Base-by-base conservation (phyloP, 2,113 vertebrate genomes). In the Barbus barbus region DNA sequence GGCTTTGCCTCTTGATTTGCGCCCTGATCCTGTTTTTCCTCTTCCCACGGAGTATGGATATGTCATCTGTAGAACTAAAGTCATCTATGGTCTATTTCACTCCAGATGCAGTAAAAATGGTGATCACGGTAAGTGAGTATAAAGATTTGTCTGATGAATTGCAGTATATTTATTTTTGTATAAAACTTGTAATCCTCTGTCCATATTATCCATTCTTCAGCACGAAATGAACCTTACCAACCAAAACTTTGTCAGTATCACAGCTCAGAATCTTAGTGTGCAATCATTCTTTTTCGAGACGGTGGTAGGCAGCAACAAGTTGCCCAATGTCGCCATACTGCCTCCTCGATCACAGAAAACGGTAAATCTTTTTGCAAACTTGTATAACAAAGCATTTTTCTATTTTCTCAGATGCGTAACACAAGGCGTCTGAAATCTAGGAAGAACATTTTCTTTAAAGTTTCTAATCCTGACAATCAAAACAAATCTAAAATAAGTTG, bases 21-120 rank as follows among this genome's bases (percentile, higher is more conserved):
- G 94, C 94, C 8, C 90, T 98, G 87, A 95, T 96, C 86, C 96
- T 99, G 16, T 99, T 97, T 91, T 99, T 99, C 93, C 91, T 99
- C 84, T 99, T 99, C 89, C 98, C 98, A 22, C 98, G 97, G 88
- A 97, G 96, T 0, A 93, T 99, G 3, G 95, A 94, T 0, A 89
- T 99, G 69, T 92, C 95, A 36, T 95, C 97, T 0, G 90, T 96
- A 81, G 96, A 96, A 0, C 93, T 98, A 82, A 95, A 96, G 88
- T 98, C 97, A 0, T 96, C 96, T 0, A 93, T 93, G 48, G 96
- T 99, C 77, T 95, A 89, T 90, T 97, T 94, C 86, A 75, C 84
- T 63, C 91, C 90, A 0, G 5, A 46, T 0, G 4, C 48, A 0
- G 90, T 95, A 4, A 67, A 92, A 0, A 88, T 95, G 83, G 72